Evolutionary conservation across 2,113 vertebrate genomes (phyloP), one percentile per base, ranked within the genome.

Genomic region (Cyphomyrus discorhynchus): DNA sequence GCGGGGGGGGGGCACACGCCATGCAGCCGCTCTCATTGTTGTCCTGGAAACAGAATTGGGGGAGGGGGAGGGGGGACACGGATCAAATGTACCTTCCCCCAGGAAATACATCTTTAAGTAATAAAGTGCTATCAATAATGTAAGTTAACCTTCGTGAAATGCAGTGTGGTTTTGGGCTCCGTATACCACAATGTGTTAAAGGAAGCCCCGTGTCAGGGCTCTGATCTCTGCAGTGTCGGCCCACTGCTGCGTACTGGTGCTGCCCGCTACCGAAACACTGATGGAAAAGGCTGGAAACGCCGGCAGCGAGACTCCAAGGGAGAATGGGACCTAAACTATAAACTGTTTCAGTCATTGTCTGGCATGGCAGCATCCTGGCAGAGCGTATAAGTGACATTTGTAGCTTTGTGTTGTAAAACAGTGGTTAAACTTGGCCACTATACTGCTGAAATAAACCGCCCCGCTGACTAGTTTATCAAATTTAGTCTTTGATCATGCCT

Each of bases 81-180:
- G 85, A 86, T 35, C 85, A 86, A 86, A 86, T 52, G 27, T 53
- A 86, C 85, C 39, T 58, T 62, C 56, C 17, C 39, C 35, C 35
- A 62, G 13, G 85, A 86, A 86, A 86, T 86, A 53, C 85, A 86
- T 66, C 85, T 66, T 52, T 62, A 42, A 88, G 56, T 88, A 35
- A 66, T 62, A 88, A 88, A 88, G 56, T 31, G 53, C 56, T 42
- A 42, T 58, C 21, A 45, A 66, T 62, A 88, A 45, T 56, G 50
- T 49, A 85, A 49, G 86, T 39, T 52, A 87, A 87, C 50, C 86
- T 53, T 52, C 4, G 1, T 87, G 31, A 87, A 53, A 27, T 85
- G 74, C 35, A 80, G 82, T 15, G n/a, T n/a, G 35, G 80, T 83
- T 7, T 46, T 85, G 35, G 5, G 45, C 82, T 85, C n/a, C 82